A percentile compares a stretch with the other conserved stretches of the same genome.
Evolutionary conservation across 2,797 vertebrate genomes (phyloP).

Genomic region (Iguana delicatissima): DNA sequence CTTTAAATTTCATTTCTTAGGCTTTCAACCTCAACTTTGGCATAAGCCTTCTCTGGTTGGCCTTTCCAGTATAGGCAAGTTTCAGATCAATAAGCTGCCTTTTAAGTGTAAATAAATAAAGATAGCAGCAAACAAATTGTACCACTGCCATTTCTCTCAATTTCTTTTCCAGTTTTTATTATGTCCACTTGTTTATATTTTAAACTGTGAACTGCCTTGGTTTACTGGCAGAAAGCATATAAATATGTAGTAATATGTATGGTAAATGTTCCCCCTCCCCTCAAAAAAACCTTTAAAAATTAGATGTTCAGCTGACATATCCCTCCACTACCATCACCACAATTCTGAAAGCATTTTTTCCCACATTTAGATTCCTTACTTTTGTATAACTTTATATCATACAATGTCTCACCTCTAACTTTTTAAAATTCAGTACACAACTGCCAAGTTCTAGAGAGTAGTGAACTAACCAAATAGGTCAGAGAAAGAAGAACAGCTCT

Average conservation of each 20-base stretch:
- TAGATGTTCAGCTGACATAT: neutral
- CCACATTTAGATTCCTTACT: neutral
- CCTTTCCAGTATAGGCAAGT: no score
- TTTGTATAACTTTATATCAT: neutral
- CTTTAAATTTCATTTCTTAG: neutral
- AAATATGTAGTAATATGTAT: neutral
- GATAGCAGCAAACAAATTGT: no score
- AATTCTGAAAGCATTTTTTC: neutral
- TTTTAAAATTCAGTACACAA: neutral
- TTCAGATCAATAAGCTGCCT: no score
- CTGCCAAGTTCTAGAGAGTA: neutral
- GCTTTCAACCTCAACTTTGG: neutral
- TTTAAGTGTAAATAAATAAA: no score
- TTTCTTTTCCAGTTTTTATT: neutral
- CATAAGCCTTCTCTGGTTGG: neutral
- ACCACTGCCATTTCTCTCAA: no score
- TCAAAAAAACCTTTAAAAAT: neutral
- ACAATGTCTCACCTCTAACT: neutral
- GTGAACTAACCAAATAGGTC: neutral
- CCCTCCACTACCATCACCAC: neutral
- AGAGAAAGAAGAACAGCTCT: neutral
- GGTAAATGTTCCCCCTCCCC: no score
- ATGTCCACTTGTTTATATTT: neutral
- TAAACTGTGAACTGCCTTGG: neutral
- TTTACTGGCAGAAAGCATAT: neutral